Conservation (phyloP, 2,797 vertebrate species). For the Aplochiton taeniatus region DNA sequence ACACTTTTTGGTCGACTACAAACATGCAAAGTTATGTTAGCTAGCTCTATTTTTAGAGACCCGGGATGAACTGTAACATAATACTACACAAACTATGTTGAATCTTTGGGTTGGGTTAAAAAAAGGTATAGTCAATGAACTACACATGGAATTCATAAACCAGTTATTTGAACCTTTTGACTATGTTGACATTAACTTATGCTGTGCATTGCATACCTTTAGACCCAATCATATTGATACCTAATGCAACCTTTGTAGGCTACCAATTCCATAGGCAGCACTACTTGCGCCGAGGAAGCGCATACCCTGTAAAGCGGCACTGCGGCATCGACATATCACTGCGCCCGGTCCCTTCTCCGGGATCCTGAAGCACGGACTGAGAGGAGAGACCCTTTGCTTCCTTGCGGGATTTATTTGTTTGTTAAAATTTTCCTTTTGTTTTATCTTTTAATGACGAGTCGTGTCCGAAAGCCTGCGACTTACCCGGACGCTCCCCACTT, state of each 20-base stretch:
- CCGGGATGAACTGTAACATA: no score
- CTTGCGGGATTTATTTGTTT: conserved; percentile 75
- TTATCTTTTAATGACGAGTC: conserved; percentile 46
- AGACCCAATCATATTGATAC: no score
- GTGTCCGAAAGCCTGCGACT: conserved; percentile 76
- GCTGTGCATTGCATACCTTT: no score
- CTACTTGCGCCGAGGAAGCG: conserved; percentile 80
- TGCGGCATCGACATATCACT: conserved; percentile 82
- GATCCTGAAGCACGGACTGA: conserved; percentile 77
- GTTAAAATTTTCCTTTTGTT: conserved; percentile 66
- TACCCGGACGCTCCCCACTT: conserved; percentile 74
- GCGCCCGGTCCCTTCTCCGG: conserved; percentile 77
- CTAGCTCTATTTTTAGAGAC: no score
- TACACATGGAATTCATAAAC: no score
- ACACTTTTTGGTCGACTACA: no score
- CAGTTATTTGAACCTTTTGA: no score
- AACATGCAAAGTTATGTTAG: no score
- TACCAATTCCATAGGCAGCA: conserved; percentile 56
- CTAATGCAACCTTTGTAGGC: no score
- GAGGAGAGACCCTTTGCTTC: conserved; percentile 66
- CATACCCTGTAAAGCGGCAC: conserved; percentile 81
- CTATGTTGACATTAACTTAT: neutral
- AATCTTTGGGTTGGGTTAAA: no score
- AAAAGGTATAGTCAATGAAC: no score
- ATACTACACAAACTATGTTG: no score